phyloP scores from a whole-genome alignment of 2,888 invertebrate genomes.

The Thereva unica region DNA sequence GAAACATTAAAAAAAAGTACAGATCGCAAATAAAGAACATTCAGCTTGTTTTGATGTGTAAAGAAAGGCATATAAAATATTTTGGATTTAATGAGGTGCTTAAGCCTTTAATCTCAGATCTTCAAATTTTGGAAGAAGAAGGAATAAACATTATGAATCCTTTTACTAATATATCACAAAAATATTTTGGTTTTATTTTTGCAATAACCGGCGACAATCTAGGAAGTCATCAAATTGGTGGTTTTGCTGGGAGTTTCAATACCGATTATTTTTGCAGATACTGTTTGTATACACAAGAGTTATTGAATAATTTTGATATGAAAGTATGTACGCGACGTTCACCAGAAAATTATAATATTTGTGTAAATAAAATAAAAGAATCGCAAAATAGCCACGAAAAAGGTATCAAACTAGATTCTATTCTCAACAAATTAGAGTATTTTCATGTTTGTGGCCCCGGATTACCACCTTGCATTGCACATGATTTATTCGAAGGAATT shows the following conservation, averaged over 20 bases:
- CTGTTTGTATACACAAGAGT: slow-evolving; percentile 36
- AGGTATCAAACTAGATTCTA: slow-evolving; percentile 46
- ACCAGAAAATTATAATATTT: too few species aligned
- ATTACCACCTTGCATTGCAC: slow-evolving; percentile 47
- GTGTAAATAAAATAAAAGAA: too few species aligned
- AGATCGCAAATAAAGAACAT: slow-evolving; percentile 45
- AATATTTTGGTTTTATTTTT: slow-evolving; percentile 43
- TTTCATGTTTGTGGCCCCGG: slow-evolving; percentile 47
- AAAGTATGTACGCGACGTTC: too few species aligned
- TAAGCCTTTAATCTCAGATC: slow-evolving; percentile 44
- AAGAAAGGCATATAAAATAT: slow-evolving; percentile 44
- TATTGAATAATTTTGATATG: too few species aligned
- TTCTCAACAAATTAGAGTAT: slow-evolving; percentile 44
- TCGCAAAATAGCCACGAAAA: not conserved
- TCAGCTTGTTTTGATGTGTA: slow-evolving; percentile 47
- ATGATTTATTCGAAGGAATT: slow-evolving; percentile 47
- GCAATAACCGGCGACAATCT: slow-evolving; percentile 46
- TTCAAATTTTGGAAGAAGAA: slow-evolving; percentile 44
- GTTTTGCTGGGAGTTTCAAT: slow-evolving; percentile 47
- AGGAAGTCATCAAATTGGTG: slow-evolving; percentile 48
- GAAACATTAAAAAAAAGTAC: slow-evolving; percentile 45
- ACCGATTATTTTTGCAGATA: slow-evolving; percentile 46
- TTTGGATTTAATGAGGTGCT: slow-evolving; percentile 46
- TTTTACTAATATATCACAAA: slow-evolving; percentile 20
- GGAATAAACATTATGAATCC: slow-evolving; percentile 40